A percentile compares a stretch with the other conserved stretches of the same genome.
These are phyloP conservation scores for Parelbella ahira DNA, from an alignment of 2,888 invertebrate species.

Conservation along the genomic window DNA sequence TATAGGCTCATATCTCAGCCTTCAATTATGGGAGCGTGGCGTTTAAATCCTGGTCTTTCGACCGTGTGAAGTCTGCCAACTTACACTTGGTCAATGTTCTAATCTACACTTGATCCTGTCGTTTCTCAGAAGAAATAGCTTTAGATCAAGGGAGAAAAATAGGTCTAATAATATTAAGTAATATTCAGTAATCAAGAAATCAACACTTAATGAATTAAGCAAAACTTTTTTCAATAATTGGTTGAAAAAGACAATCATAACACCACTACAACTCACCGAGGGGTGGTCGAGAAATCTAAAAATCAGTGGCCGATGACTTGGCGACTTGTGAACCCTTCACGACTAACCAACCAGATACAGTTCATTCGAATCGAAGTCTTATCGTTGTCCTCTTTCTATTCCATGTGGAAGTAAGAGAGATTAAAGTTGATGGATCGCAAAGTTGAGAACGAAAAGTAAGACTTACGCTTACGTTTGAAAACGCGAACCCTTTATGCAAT, in stretches of 20 bases:
- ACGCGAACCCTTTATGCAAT: slow-evolving; percentile 77
- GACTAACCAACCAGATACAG: slow-evolving; percentile 12
- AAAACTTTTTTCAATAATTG: too few species aligned
- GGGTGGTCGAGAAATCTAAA: slow-evolving; percentile 47
- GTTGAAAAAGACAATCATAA: slow-evolving; percentile 34
- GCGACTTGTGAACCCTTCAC: slow-evolving; percentile 39
- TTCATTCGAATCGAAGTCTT: slow-evolving; percentile 24
- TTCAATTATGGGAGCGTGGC: too few species aligned
- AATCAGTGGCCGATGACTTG: slow-evolving; percentile 71
- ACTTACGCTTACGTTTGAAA: slow-evolving; percentile 52
- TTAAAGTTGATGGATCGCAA: slow-evolving; percentile 10
- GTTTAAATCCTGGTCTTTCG: too few species aligned
- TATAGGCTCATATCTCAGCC: too few species aligned
- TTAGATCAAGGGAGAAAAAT: too few species aligned
- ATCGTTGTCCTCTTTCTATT: slow-evolving; percentile 29
- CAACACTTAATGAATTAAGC: too few species aligned
- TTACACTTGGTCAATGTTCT: too few species aligned
- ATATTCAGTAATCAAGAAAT: too few species aligned
- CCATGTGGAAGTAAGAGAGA: slow-evolving; percentile 26
- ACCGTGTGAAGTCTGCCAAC: too few species aligned
- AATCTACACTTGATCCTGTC: too few species aligned
- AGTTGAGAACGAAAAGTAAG: slow-evolving; percentile 28
- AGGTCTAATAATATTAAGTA: too few species aligned
- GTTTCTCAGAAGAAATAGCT: too few species aligned
- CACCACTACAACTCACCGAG: slow-evolving; percentile 30